phyloP scores from a whole-genome alignment of 2,113 vertebrate genomes.

The Ophiodon elongatus region DNA sequence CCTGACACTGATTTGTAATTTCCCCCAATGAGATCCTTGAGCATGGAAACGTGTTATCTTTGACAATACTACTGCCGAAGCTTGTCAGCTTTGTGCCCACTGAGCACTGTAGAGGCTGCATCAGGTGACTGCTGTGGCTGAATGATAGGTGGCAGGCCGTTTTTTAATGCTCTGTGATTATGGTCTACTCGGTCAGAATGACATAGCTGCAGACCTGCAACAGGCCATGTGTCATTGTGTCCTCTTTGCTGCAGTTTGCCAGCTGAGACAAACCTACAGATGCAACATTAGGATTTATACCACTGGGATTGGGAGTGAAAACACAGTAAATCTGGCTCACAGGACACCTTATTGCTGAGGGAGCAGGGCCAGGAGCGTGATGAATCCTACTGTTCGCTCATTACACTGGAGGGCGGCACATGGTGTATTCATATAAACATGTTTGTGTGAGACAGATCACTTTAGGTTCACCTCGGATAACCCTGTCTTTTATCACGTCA shows the following conservation, averaged over 20 bases:
- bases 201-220: conserved; percentile 14
- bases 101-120: conserved; percentile 13
- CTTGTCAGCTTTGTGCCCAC: conserved; percentile 15
- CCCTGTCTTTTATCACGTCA: background rate
- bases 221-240: conserved; percentile 32
- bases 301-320: conserved; percentile 34
- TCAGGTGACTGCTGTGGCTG: conserved; percentile 29
- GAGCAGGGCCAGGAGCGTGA: conserved; percentile 25
- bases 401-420: conserved; percentile 23
- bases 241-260: background rate
- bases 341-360: conserved; percentile 43
- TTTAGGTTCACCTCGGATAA: background rate
- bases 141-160: conserved; percentile 45
- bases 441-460: conserved; percentile 29
- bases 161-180: conserved; percentile 42
- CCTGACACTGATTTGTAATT: conserved; percentile 27
- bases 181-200: conserved; percentile 28
- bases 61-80: conserved; percentile 33
- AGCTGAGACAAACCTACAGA: conserved; percentile 27
- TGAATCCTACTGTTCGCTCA: conserved; percentile 29
- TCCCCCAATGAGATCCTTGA: conserved; percentile 20
- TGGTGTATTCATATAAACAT: conserved; percentile 42
- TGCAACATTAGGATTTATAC: conserved; percentile 44
- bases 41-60: conserved; percentile 43
- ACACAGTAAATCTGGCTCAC: conserved; percentile 40